Base-by-base conservation (phyloP, 2,888 invertebrate species). In the Chymomyza procnemis region DNA sequence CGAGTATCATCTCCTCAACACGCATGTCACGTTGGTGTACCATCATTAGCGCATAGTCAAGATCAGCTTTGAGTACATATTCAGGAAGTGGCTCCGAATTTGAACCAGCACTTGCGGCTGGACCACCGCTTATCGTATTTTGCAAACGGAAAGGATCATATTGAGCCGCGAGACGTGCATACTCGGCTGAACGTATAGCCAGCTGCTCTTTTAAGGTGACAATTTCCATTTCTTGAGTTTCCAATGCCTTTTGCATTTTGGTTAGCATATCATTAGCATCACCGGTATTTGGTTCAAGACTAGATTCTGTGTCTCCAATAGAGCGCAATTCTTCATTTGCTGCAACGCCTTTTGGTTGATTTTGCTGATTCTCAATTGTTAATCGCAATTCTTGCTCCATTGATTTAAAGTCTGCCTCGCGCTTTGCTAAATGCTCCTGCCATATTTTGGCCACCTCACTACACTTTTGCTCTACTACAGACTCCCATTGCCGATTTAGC, bases 11-110 rank as follows among this genome's bases (percentile, higher is more conserved):
- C 89, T 97, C 97, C 86, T 97, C 97, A 88, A 96, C 96, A 1
- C 96, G 93, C 67, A 97, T 95, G 78, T 97, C 97, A 74, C 96
- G 93, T 86, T 96, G 96, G 89, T 97, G 97, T 61, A 97, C 91
- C 94, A 96, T 95, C 87, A 96, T 96, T 52, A 96, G 90, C 0
- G 96, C 96, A 61, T 96, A 91, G 87, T 97, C 96, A 62, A 96
- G 90, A 89, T 96, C 96, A 0, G 94, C 93, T 84, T 94, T 92
- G 0, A 89, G 84, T 2, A 90, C 88, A 64, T 75, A 79, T 47
- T 80, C 85, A 2, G 81, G 54, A 41, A 58, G 48, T 2, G 74
- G 46, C 12, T 70, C 73, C 26, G 1, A 5, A 8, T n/a, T 26
- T 16, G 48, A 18, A 9, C 16, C 47, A 12, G 54, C 34, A 18